Evolutionary conservation across 2,888 invertebrate genomes (phyloP), one percentile per base, ranked within the genome.

Genomic region (Eretmocerus hayati): DNA sequence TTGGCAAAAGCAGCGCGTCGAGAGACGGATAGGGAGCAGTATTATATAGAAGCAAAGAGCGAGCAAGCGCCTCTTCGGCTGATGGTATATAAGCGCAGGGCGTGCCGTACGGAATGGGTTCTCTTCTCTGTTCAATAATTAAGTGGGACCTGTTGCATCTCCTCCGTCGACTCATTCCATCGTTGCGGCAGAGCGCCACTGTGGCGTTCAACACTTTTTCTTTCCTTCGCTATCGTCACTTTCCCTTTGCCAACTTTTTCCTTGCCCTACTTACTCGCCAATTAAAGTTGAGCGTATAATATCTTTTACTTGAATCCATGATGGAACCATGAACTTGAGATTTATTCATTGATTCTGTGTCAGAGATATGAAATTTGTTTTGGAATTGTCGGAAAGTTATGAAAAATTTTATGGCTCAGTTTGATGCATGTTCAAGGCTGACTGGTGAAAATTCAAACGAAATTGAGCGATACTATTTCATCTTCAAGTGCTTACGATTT

Each of bases 111-210:
- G 47, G 43, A 47, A 51, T 41, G 41, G 44, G 33, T 46, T 45
- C 42, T 36, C 38, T 15, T 38, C 49, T 62, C 62, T 66, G 62
- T 66, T 69, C 68, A 69, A 69, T 69, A 69, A 69, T 69, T 69
- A 69, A 69, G 69, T 69, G 63, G 64, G 59, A 69, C 69, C 69
- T 69, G 69, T 69, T 69, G 69, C 69, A 62, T 63, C 60, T 62
- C 64, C 64, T 65, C 56, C 62, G 53, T 58, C 56, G 55, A 52
- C 60, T 54, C 56, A 57, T 41, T 46, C 51, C 49, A 54, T 42
- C n/a, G 36, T 46, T 39, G 46, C 49, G 31, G 42, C 39, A 47
- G 31, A 19, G 26, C 40, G 33, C 37, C 36, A 30, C 31, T 41
- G 45, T 38, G n/a, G n/a, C n/a, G n/a, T n/a, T n/a, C n/a, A 42